These are phyloP conservation scores for Micronisus gabar DNA, from an alignment of 2,113 vertebrate species.

Conservation along the genomic window DNA sequence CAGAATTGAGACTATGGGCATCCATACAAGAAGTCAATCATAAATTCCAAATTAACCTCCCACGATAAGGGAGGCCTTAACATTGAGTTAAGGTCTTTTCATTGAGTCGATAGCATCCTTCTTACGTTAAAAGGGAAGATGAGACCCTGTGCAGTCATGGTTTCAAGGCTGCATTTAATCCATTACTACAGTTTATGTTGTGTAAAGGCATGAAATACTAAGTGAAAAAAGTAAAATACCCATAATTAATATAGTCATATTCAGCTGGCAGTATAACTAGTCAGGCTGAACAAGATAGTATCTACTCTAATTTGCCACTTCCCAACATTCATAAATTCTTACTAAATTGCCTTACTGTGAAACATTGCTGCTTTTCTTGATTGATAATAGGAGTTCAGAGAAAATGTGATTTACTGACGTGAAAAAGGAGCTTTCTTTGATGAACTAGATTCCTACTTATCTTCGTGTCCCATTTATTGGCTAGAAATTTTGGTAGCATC, in stretches of 20 bases:
- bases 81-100: conserved; percentile 28
- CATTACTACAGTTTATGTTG: conserved; percentile 45
- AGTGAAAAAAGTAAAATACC: conserved; percentile 25
- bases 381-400: background rate
- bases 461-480: background rate
- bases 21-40: conserved; percentile 35
- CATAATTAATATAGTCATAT: conserved; percentile 44
- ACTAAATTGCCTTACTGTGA: conserved; percentile 15
- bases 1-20: conserved; percentile 39
- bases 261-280: conserved; percentile 16
- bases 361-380: conserved; percentile 20
- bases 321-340: conserved; percentile 29
- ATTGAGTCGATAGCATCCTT: conserved; percentile 15
- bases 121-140: conserved; percentile 31
- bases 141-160: background rate
- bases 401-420: background rate
- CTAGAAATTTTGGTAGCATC: background rate
- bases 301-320: conserved; percentile 42
- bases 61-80: background rate
- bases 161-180: conserved; percentile 46
- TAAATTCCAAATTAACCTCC: conserved; percentile 55
- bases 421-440: background rate
- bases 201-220: background rate
- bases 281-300: conserved; percentile 7
- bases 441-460: background rate